Evolutionary conservation across 2,797 vertebrate species (phyloP).

Genomic region (Neosalanx taihuensis): DNA sequence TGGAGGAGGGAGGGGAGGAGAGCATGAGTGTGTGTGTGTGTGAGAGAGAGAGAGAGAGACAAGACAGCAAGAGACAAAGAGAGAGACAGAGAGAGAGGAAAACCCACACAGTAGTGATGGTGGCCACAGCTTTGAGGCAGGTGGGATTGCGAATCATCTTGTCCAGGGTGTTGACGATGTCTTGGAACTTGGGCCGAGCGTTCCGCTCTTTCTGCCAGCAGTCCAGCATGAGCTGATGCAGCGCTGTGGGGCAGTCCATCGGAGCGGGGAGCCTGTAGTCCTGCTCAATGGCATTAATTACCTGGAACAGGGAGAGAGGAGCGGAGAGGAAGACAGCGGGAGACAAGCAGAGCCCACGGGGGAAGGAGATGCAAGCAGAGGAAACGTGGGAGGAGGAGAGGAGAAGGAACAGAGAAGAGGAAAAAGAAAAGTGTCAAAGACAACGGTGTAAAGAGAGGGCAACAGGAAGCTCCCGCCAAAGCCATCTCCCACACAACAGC

Average conservation of each 20-base stretch:
- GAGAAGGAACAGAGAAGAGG: not conserved
- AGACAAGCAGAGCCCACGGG: too few relatives aligned
- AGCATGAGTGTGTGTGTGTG: conserved; percentile 16
- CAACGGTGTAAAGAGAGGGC: not conserved
- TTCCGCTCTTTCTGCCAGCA: conserved; percentile 98
- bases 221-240: conserved; percentile 95
- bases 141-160: conserved; percentile 97
- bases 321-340: not conserved
- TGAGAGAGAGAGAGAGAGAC: not conserved
- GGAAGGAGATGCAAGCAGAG: not conserved
- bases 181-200: conserved; percentile 87
- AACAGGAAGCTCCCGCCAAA: not conserved
- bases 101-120: conserved; percentile 87
- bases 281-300: conserved; percentile 95
- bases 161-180: conserved; percentile 93
- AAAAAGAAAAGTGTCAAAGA: not conserved
- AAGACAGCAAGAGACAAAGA: not conserved
- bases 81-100: not conserved
- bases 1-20: conserved; percentile 43
- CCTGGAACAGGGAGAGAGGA: conserved; percentile 63
- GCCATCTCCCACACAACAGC: not conserved
- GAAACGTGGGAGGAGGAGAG: not conserved
- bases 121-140: conserved; percentile 92
- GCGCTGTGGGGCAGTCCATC: conserved; percentile 91
- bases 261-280: conserved; percentile 91